Evolutionary conservation across 64 coral and sea anemone genomes (phyloP).

Genomic region (Hydrozoanthus tunicans): DNA sequence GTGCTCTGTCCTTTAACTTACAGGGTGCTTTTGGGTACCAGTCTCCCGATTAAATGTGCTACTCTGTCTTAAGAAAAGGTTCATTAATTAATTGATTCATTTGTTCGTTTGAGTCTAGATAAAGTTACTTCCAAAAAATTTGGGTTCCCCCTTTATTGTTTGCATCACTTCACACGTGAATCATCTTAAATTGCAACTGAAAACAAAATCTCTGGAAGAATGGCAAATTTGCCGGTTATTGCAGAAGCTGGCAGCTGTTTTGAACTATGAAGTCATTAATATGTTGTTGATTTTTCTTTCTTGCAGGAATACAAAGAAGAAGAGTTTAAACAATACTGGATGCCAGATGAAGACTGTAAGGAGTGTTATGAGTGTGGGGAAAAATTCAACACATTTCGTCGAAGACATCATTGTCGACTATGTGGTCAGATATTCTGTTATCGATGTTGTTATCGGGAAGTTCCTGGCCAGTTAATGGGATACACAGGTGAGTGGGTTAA

Average conservation of each 20-base stretch:
- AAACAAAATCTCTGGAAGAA: background rate
- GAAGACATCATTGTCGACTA: conserved; percentile 91
- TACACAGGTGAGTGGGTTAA: conserved; percentile 69
- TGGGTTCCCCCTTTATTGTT: too few relatives aligned
- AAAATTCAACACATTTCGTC: conserved; percentile 93
- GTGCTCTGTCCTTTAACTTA: too few relatives aligned
- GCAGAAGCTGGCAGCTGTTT: too few relatives aligned
- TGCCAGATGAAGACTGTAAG: conserved; percentile 97
- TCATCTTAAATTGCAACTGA: background rate
- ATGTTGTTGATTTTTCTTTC: background rate
- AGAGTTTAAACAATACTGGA: conserved; percentile 97
- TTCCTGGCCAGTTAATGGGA: conserved; percentile 89
- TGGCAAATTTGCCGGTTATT: too few relatives aligned
- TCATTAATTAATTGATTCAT: too few relatives aligned
- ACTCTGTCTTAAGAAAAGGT: too few relatives aligned
- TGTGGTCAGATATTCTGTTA: conserved; percentile 99
- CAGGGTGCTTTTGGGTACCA: too few relatives aligned
- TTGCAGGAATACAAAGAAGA: conserved; percentile 75
- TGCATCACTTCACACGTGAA: too few relatives aligned
- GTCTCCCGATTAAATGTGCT: too few relatives aligned
- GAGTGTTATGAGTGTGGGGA: conserved; percentile 98
- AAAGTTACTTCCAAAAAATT: too few relatives aligned
- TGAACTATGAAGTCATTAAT: background rate
- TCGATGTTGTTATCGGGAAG: conserved; percentile 89
- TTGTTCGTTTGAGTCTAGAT: too few relatives aligned